Evolutionary conservation across 2,888 invertebrate genomes (phyloP).

Genomic region (Frankliniella fusca): DNA sequence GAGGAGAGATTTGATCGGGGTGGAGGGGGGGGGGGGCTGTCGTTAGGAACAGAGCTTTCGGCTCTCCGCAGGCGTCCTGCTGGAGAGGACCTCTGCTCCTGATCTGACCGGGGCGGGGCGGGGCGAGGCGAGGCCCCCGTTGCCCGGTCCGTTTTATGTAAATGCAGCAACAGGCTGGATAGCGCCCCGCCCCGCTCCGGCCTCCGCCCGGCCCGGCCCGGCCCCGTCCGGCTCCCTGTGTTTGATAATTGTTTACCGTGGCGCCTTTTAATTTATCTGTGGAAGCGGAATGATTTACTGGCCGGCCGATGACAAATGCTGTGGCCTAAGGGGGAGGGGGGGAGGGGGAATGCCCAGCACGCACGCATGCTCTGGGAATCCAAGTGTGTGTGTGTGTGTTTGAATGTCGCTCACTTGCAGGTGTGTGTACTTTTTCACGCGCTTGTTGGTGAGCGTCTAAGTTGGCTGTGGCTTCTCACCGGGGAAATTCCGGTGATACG

Average conservation of each 20-base stretch:
- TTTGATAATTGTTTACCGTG: slow-evolving; percentile 20
- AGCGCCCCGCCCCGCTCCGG: neutral
- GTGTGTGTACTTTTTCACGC: no score
- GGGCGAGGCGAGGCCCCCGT: neutral
- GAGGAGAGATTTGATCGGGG: neutral
- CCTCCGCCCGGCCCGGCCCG: neutral
- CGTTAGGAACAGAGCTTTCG: neutral
- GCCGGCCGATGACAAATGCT: neutral
- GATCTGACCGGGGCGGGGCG: no score
- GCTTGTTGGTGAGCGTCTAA: no score
- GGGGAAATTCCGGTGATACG: no score
- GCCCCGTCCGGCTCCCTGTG: neutral
- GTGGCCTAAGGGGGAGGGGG: neutral
- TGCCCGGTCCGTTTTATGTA: neutral
- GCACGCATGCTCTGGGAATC: no score
- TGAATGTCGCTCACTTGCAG: no score
- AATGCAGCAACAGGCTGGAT: neutral
- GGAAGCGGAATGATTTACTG: neutral
- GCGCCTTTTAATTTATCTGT: slow-evolving; percentile 18
- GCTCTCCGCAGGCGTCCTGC: no score
- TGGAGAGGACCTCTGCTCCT: no score
- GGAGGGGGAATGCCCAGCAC: no score
- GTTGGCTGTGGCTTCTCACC: no score
- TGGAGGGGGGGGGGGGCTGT: neutral
- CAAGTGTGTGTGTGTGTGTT: no score